A percentile compares a stretch with the other conserved stretches of the same genome.
Evolutionary conservation across 2,113 vertebrate genomes (phyloP).

Genomic region (Xenus cinereus): DNA sequence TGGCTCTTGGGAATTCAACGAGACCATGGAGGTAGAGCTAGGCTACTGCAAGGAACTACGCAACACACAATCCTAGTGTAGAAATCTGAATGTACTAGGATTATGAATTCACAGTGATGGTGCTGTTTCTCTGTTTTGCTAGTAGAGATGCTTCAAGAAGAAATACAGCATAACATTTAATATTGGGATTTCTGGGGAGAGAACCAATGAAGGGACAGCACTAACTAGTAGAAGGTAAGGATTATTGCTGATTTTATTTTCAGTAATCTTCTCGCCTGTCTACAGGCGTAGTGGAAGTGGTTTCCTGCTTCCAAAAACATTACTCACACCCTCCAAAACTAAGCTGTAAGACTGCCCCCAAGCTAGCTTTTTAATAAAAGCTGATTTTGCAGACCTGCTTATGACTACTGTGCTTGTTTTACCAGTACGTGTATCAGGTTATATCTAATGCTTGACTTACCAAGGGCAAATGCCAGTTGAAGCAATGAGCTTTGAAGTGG

Average conservation of each 20-base stretch:
- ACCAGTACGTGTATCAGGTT: neutral
- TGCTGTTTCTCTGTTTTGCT: neutral
- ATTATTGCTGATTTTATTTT: neutral
- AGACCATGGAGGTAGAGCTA: neutral
- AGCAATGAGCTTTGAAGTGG: conserved; percentile 87
- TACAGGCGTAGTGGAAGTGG: neutral
- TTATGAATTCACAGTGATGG: neutral
- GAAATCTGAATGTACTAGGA: neutral
- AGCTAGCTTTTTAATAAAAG: neutral
- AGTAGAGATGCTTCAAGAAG: neutral
- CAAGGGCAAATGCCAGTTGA: conserved; percentile 89
- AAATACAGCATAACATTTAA: neutral
- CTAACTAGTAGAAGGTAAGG: neutral
- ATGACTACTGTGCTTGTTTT: neutral
- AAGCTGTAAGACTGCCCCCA: neutral
- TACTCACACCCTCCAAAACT: neutral
- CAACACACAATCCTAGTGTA: neutral
- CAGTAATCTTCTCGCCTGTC: neutral
- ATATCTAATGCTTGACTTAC: conserved; percentile 63
- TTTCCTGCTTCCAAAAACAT: neutral
- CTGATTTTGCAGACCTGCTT: neutral
- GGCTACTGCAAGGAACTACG: neutral
- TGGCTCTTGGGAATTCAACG: neutral
- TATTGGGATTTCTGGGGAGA: neutral
- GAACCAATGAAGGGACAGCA: neutral